Base-by-base conservation (phyloP, 2,888 invertebrate genomes). In the Aphodius sticticus region DNA sequence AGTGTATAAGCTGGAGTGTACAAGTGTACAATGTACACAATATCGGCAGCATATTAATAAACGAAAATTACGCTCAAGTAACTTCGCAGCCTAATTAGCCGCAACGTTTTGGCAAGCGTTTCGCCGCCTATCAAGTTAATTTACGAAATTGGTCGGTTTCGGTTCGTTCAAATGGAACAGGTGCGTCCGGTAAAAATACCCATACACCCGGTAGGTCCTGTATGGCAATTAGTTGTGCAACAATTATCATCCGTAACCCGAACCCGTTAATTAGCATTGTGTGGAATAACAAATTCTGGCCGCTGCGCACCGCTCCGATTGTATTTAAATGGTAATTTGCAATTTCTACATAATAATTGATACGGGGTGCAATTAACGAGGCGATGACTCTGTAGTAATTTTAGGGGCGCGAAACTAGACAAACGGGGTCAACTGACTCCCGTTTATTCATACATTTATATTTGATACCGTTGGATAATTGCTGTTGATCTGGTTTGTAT, bases 241-340 rank as follows among this genome's bases (percentile, higher is more conserved):
- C 74, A 74, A 74, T 74, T 74, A 74, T 74, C 74, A 35, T 35
- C 74, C 35, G 74, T 74, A 37, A 74, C 74, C 37, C 26, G 74
- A 36, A n/a, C 74, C 37, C 74, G 36, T 74, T 74, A 26, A 74
- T 74, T 74, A 74, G 37, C 74, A 74, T 74, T 35, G 74, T 37
- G 26, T 35, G 35, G 74, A n/a, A 35, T 35, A 74, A 74, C 74
- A 74, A 74, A 74, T 74, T 74, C 26, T 12, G 53, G 3, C 1
- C 53, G 53, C 26, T 26, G 26, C 3, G 26, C 6, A 74, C 74
- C 74, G 74, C 16, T 26, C 16, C 35, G 74, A 74, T 37, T 74
- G 74, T 74, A 74, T 74, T 37, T 36, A 74, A 74, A 74, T 74
- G 74, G 9, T 74, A 74, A 74, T 74, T 74, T 35, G 74, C n/a